Base-by-base conservation (phyloP, 2,888 invertebrate species). In the Gryllus longicercus region DNA sequence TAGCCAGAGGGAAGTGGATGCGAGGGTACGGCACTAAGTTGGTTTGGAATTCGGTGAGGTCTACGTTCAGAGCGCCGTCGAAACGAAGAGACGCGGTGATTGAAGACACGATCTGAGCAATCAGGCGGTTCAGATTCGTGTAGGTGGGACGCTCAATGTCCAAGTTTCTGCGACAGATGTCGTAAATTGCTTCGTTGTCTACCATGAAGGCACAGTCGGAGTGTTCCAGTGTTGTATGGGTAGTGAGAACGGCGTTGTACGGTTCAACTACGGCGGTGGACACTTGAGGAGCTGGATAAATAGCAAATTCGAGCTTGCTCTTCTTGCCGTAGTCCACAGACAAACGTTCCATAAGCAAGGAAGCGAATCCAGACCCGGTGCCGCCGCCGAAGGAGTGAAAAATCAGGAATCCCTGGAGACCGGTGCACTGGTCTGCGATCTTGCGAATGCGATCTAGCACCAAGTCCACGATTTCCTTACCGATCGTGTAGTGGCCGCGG, bases 221-320 rank as follows among this genome's bases (percentile, higher is more conserved):
- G 84, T 91, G 92, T 84, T 92, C 92, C 18, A 88, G 83, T 14
- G 90, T 90, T n/a, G 90, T 90, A 85, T 91, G 91, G 38, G 91
- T 91, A 81, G 90, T 90, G 82, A 91, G 84, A 81, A 91, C 89
- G 75, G 90, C 89, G 85, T 91, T 91, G 87, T 91, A 91, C 0
- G 91, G 90, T 84, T 91, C 90, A 51, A 91, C 90, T 14, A 85
- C 84, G 77, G 85, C 83, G 75, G 85, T 85, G 23, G 85, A 85
- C 74, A 85, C 84, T 85, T 90, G 90, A 14, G 98, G 98, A 75
- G 98, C 97, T 81, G 98, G 98, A 88, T 98, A 98, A 88, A 98
- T 96, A 84, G 97, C 95, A 89, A 98, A 97, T 83, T 89, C 89
- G 51, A 89, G 85, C 82, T 90, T 90, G 81, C 88, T 88, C 84